A percentile compares a stretch with the other conserved stretches of the same genome.
Evolutionary conservation across 2,797 vertebrate genomes (phyloP).

Genomic region (Garrulus glandarius): DNA sequence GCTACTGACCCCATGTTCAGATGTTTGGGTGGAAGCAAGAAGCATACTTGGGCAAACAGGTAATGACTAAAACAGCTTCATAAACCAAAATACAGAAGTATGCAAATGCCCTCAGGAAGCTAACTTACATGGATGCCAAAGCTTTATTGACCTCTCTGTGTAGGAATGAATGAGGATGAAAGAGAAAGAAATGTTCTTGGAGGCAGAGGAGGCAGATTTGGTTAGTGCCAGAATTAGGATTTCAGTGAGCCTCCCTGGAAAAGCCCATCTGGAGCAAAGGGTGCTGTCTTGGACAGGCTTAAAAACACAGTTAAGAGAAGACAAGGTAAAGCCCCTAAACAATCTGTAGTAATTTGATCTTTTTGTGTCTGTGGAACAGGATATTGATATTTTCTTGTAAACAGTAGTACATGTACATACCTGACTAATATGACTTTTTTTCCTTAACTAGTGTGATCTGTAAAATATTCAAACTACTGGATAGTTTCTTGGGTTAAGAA

Average conservation of each 20-base stretch:
- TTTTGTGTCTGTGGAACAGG: not conserved
- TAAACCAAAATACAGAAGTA: not conserved
- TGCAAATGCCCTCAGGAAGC: not conserved
- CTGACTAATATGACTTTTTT: not conserved
- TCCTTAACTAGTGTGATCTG: not conserved
- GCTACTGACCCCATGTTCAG: not conserved
- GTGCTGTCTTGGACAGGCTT: not conserved
- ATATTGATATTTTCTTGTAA: not conserved
- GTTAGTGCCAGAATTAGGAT: not conserved
- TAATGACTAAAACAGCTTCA: not conserved
- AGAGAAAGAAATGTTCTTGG: not conserved
- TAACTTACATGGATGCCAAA: not conserved
- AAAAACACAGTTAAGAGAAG: not conserved
- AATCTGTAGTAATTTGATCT: not conserved
- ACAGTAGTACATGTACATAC: not conserved
- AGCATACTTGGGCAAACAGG: not conserved
- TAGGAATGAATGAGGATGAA: not conserved
- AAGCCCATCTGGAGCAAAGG: not conserved
- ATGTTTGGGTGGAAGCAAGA: not conserved
- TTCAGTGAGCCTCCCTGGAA: not conserved
- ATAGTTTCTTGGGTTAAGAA: not conserved
- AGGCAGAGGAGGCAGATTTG: not conserved
- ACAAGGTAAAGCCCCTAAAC: not conserved
- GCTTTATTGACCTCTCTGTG: not conserved
- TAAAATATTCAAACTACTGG: not conserved